Conservation (phyloP, 1,140 invertebrate genomes). For the Phymastichus coffea region DNA sequence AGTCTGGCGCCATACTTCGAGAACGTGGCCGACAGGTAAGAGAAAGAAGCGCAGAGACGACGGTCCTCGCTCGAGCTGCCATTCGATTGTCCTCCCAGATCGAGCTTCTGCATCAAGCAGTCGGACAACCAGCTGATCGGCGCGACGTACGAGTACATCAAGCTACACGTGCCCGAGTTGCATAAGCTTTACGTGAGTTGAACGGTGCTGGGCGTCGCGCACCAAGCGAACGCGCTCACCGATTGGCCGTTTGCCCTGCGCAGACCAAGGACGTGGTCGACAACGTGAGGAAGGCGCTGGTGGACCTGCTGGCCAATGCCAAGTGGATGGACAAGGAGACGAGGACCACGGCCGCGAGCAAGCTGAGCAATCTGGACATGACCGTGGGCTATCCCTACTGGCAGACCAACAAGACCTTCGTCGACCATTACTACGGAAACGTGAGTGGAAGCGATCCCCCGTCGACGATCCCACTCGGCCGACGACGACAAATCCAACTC, state of each 20-base stretch:
- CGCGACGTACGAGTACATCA: slow-evolving; percentile 20
- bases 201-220: too few species aligned
- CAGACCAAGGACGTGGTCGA: slow-evolving; percentile 16
- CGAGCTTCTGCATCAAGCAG: slow-evolving; percentile 20
- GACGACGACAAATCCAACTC: too few species aligned
- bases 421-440: slow-evolving; percentile 20
- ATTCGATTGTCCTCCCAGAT: neutral
- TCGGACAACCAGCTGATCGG: slow-evolving; percentile 20
- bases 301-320: slow-evolving; percentile 2
- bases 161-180: slow-evolving; percentile 11
- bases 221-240: too few species aligned
- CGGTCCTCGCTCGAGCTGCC: too few species aligned
- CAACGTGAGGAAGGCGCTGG: slow-evolving; percentile 7
- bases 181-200: slow-evolving; percentile 22
- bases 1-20: slow-evolving; percentile 12
- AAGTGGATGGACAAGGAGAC: slow-evolving; percentile 26
- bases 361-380: slow-evolving; percentile 13
- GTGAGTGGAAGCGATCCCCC: neutral
- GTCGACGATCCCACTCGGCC: too few species aligned
- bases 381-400: slow-evolving; percentile 18
- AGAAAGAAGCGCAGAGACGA: too few species aligned
- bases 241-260: too few species aligned
- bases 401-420: slow-evolving; percentile 2
- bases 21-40: slow-evolving; percentile 12
- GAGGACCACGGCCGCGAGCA: slow-evolving; percentile 11